These are phyloP conservation scores for Ceyx melanurus DNA, from an alignment of 2,113 vertebrate species.

Conservation along the genomic window DNA sequence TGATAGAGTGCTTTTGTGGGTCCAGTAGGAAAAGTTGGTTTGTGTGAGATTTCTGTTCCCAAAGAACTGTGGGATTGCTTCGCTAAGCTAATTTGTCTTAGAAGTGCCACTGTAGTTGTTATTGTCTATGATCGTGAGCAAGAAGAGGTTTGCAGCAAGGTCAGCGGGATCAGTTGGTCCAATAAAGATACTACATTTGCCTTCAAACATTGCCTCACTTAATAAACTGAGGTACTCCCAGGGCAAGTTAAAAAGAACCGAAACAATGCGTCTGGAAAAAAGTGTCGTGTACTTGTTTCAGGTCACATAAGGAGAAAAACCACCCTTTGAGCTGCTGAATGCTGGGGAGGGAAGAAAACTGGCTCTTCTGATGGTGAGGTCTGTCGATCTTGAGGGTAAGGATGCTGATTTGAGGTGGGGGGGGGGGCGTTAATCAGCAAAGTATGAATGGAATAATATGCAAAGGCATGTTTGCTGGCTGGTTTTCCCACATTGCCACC, in stretches of 20 bases:
- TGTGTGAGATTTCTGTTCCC: neutral
- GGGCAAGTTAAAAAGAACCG: neutral
- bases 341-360: neutral
- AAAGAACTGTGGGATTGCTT: neutral
- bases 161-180: neutral
- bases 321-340: neutral
- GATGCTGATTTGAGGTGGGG: neutral
- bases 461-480: neutral
- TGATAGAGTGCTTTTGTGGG: neutral
- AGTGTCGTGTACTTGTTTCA: neutral
- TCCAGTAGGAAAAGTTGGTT: neutral
- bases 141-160: neutral
- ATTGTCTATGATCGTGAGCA: neutral
- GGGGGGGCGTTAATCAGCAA: neutral
- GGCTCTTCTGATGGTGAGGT: neutral
- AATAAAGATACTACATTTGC: neutral
- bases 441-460: neutral
- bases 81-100: neutral
- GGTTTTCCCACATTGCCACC: neutral
- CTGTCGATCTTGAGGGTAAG: neutral
- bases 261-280: neutral
- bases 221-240: neutral
- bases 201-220: neutral
- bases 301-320: neutral
- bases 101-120: neutral